Conservation (phyloP, 2,888 invertebrate genomes). For the Ennomos fuscantarius region DNA sequence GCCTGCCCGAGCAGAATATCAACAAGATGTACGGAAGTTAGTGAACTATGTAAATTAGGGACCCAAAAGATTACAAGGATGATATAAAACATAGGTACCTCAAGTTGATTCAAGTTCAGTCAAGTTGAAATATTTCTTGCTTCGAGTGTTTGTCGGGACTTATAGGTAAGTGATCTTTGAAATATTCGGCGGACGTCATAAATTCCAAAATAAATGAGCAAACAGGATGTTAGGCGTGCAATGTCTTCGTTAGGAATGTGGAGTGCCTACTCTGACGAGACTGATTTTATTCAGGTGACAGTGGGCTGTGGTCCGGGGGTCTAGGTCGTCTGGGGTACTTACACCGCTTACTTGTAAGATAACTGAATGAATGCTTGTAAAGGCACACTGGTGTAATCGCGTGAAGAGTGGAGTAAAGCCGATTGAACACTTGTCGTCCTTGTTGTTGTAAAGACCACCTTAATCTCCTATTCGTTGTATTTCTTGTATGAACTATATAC, state of each 20-base stretch:
- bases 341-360: neutral
- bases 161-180: constrained; percentile 18
- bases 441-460: too few relatives aligned
- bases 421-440: too few relatives aligned
- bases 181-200: constrained; percentile 18
- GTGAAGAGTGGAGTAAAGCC: too few relatives aligned
- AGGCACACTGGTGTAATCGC: too few relatives aligned
- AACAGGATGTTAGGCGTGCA: constrained; percentile 24
- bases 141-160: constrained; percentile 7
- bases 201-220: constrained; percentile 8
- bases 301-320: neutral
- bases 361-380: too few relatives aligned
- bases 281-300: constrained; percentile 7
- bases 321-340: neutral
- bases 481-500: too few relatives aligned
- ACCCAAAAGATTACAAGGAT: constrained; percentile 31
- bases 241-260: constrained; percentile 18
- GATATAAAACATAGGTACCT: constrained; percentile 1
- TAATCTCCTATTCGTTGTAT: too few relatives aligned
- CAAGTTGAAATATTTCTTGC: constrained; percentile 16
- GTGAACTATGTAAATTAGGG: constrained; percentile 41
- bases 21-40: constrained; percentile 36
- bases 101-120: constrained; percentile 17
- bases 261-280: constrained; percentile 9
- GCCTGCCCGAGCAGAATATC: constrained; percentile 31